Evolutionary conservation across 2,113 vertebrate species (phyloP).

Genomic region (Platanista minor): DNA sequence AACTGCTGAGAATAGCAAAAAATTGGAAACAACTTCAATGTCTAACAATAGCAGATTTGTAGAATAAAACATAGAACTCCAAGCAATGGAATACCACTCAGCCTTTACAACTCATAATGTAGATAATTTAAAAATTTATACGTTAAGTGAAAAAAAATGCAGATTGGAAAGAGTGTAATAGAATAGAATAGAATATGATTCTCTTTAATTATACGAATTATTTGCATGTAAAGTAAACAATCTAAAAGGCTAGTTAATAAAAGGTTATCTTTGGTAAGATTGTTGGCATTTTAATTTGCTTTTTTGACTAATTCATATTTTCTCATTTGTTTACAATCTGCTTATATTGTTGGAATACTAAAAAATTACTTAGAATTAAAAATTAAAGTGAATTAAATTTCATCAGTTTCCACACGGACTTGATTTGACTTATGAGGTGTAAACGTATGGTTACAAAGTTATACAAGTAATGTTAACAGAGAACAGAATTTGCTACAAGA

Average conservation of each 20-base stretch:
- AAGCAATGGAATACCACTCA: not conserved
- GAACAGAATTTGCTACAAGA: not conserved
- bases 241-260: not conserved
- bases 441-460: not conserved
- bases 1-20: not conserved
- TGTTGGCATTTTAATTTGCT: not conserved
- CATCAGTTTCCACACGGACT: not conserved
- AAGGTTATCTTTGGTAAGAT: not conserved
- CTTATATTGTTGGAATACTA: not conserved
- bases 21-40: not conserved
- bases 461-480: not conserved
- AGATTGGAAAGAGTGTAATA: not conserved
- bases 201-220: not conserved
- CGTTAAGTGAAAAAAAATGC: not conserved
- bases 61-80: not conserved
- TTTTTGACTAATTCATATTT: not conserved
- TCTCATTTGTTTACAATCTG: not conserved
- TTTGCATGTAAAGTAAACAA: not conserved
- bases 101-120: not conserved
- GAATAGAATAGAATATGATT: not conserved
- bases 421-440: not conserved
- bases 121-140: not conserved
- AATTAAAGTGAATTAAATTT: not conserved
- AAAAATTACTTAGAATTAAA: not conserved
- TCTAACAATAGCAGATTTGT: not conserved